Base-by-base conservation (phyloP, 2,797 vertebrate species). In the Alosa sapidissima region DNA sequence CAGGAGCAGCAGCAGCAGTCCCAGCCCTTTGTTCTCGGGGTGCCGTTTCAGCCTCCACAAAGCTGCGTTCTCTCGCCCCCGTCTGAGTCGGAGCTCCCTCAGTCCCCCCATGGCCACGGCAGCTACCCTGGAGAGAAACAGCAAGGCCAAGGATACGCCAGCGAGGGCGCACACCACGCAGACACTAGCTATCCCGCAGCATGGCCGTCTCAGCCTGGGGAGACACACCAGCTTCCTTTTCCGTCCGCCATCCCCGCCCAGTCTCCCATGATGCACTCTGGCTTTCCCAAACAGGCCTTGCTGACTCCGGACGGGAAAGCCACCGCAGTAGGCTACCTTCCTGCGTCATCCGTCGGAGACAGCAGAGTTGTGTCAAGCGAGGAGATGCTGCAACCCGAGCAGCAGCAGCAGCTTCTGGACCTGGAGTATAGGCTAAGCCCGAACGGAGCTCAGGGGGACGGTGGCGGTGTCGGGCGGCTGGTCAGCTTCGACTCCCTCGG, bases 401-500 rank as follows among this genome's bases (percentile, higher is more conserved):
- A 96, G 95, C 97, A 97, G 92, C 97, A 97, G 94, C 97, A 96
- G 92, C 96, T 96, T 88, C 95, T 97, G 88, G 97, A 94, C 93
- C 96, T 97, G 91, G 97, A 99, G 93, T 97, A 98, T 19, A 36
- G 95, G 86, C 90, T 95, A 81, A 93, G 91, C 91, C 95, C 86
- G 88, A 95, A 94, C 93, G 93, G 96, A 94, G 90, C 94, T 88
- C 91, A 95, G 92, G 91, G 94, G 93, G 91, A 96, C 95, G 90
- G 91, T 93, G 90, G 91, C 92, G 88, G 94, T 93, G 92, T 88
- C 91, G 97, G 97, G 93, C 96, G 96, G 90, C 97, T 99, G 92
- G 97, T 98, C 95, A 98, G 96, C 96, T 99, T 99, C 94, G 97
- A 99, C 95, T 98, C 97, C 90, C 96, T 98, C 93, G 96, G 97